These are phyloP conservation scores for Melanargia galathea DNA, from an alignment of 2,888 invertebrate species.

Conservation along the genomic window DNA sequence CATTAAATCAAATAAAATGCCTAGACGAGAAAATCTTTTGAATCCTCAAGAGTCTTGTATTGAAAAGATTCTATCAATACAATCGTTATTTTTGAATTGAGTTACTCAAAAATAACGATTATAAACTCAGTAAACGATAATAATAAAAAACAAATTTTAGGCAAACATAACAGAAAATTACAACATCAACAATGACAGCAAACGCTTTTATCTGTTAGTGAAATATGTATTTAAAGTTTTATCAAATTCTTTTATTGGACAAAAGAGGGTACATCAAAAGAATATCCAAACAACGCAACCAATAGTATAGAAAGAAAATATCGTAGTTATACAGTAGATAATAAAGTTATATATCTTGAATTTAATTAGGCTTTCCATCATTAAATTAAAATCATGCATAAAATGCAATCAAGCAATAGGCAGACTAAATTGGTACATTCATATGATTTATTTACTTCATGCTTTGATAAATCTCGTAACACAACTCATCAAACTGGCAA, in stretches of 20 bases:
- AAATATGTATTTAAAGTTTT: background rate
- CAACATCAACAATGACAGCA: background rate
- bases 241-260: background rate
- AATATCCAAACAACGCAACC: background rate
- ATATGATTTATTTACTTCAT: conserved; percentile 27
- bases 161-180: background rate
- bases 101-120: background rate
- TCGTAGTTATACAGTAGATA: background rate
- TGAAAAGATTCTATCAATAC: background rate
- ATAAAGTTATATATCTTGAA: background rate
- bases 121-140: background rate
- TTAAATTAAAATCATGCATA: conserved; percentile 15
- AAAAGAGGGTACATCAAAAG: background rate
- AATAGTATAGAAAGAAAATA: background rate
- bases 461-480: conserved; percentile 41
- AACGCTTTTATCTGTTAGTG: too few relatives aligned
- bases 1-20: conserved; percentile 10
- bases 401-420: conserved; percentile 14
- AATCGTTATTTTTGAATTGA: too few relatives aligned
- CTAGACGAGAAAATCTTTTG: background rate
- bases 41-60: background rate
- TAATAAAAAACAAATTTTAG: too few relatives aligned
- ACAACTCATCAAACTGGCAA: conserved; percentile 38
- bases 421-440: background rate
- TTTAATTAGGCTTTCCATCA: background rate